phyloP scores from a whole-genome alignment of 2,888 invertebrate species.

The Hydrotaea cyrtoneurina region DNA sequence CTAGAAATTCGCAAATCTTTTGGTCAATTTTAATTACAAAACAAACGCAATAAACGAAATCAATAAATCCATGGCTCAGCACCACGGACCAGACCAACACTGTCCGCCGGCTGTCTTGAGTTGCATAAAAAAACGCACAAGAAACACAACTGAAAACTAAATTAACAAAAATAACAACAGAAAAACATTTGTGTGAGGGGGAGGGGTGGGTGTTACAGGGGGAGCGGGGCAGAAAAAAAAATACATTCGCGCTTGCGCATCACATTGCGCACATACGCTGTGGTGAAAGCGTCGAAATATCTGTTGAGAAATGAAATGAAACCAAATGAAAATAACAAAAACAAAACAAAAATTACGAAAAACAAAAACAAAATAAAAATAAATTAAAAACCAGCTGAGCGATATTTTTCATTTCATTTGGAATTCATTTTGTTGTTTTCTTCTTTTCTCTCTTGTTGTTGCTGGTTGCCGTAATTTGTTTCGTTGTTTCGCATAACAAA shows the following conservation, averaged over 20 bases:
- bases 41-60: conserved; percentile 8
- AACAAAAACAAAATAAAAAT: conserved; percentile 27
- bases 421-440: background rate
- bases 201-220: too few species aligned
- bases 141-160: conserved; percentile 12
- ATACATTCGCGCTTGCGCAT: background rate
- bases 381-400: conserved; percentile 43
- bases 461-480: background rate
- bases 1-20: background rate
- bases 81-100: background rate
- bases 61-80: background rate
- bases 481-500: background rate
- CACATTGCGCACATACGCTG: background rate
- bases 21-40: background rate
- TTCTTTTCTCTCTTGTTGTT: background rate
- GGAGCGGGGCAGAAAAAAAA: too few species aligned
- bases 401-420: conserved; percentile 33
- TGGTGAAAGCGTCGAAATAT: conserved; percentile 26
- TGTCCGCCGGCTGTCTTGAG: too few species aligned
- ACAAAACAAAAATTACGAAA: conserved; percentile 40
- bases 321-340: conserved; percentile 23
- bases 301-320: conserved; percentile 18
- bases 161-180: conserved; percentile 15
- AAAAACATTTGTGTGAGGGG: too few species aligned
- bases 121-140: background rate